Percentiles rank a stretch among this genome's conserved stretches.
Evolutionary conservation across 2,113 vertebrate genomes (phyloP).

Genomic region (Cardinalis cardinalis): DNA sequence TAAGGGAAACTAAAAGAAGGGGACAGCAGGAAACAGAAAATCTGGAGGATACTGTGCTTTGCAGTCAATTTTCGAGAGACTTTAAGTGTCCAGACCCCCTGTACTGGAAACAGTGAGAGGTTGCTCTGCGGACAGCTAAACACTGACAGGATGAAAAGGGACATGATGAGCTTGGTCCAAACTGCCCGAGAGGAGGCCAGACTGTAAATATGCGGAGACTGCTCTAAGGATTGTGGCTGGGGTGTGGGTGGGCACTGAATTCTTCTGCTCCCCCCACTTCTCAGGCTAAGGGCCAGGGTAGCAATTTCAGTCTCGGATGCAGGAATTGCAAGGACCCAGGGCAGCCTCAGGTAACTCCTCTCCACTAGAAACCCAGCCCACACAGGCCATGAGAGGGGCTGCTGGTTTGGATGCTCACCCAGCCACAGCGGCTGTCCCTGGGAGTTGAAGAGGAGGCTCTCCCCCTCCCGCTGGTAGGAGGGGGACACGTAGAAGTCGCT

Average conservation of each 20-base stretch:
- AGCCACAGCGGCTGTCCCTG: slow-evolving; percentile 96
- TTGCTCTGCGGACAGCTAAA: not conserved
- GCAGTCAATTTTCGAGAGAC: not conserved
- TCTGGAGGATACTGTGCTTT: not conserved
- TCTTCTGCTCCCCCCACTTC: not conserved
- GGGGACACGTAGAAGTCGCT: slow-evolving; percentile 92
- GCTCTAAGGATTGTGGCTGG: not conserved
- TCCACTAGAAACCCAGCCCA: not conserved
- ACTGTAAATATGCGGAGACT: not conserved
- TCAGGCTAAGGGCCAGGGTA: not conserved
- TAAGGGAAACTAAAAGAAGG: not conserved
- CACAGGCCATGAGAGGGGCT: not conserved
- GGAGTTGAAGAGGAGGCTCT: slow-evolving; percentile 93
- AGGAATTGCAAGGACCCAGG: not conserved
- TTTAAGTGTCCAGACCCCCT: not conserved
- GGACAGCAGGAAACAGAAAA: not conserved
- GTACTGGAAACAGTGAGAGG: not conserved
- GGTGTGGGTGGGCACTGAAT: not conserved
- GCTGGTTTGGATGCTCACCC: slow-evolving; percentile 71
- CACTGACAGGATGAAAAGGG: not conserved
- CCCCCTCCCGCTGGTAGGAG: slow-evolving; percentile 89
- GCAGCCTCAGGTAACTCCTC: not conserved
- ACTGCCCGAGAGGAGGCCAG: not conserved
- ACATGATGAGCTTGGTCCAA: not conserved
- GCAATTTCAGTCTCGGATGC: not conserved